phyloP scores from a whole-genome alignment of 2,797 vertebrate species.

The Pterois miles region DNA sequence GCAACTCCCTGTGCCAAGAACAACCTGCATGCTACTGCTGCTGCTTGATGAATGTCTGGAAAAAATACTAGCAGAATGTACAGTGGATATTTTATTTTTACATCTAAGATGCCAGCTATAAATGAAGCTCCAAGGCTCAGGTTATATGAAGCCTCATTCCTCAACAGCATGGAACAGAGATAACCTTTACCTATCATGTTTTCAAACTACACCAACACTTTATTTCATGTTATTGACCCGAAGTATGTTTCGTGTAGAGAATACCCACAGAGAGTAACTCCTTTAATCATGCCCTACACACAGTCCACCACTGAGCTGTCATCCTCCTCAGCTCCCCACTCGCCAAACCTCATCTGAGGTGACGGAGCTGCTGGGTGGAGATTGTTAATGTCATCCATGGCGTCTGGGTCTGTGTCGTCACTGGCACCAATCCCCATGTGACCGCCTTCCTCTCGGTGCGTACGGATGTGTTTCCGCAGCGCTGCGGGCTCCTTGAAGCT shows the following conservation, averaged over 20 bases:
- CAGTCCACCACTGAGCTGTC: conserved; percentile 82
- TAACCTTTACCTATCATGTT: conserved; percentile 19
- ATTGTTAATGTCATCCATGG: conserved; percentile 81
- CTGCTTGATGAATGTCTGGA: conserved; percentile 3
- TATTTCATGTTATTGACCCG: background rate
- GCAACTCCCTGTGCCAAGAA: conserved; percentile 7
- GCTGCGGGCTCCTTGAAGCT: conserved; percentile 85
- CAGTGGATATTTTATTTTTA: conserved; percentile 25
- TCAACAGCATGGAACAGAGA: conserved; percentile 13
- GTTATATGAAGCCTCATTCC: conserved; percentile 29
- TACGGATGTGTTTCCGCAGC: conserved; percentile 84
- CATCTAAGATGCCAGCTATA: conserved; percentile 22
- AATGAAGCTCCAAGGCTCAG: conserved; percentile 16
- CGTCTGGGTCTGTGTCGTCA: conserved; percentile 71
- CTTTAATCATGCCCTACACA: conserved; percentile 60
- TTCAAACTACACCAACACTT: conserved; percentile 28
- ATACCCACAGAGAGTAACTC: background rate
- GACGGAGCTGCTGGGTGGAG: conserved; percentile 79
- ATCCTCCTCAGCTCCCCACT: conserved; percentile 83
- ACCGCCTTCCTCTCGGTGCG: conserved; percentile 81
- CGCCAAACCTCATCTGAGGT: conserved; percentile 84
- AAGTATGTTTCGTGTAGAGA: background rate
- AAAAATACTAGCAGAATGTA: conserved; percentile 22
- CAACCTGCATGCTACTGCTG: conserved; percentile 5
- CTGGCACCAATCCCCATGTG: conserved; percentile 67